Evolutionary conservation across 2,888 invertebrate genomes (phyloP).

Genomic region (Bruchidius siliquastri): DNA sequence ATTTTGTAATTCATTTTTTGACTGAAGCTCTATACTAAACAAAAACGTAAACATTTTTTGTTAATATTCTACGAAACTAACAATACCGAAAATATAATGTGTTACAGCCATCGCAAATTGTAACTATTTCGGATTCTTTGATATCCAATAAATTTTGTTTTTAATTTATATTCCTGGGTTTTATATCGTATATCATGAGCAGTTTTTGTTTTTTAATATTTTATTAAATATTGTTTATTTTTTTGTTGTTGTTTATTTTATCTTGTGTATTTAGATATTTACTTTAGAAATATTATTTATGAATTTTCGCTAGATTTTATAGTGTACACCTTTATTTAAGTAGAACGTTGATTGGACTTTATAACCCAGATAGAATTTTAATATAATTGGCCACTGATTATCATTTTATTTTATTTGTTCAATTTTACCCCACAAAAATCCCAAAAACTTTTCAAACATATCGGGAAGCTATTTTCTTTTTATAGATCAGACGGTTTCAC

Average conservation of each 20-base stretch:
- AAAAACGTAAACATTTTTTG: not conserved
- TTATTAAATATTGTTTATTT: slow-evolving; percentile 10
- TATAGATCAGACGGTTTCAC: not conserved
- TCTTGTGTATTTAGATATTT: not conserved
- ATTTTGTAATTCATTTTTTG: not conserved
- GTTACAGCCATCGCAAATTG: not conserved
- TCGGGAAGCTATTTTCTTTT: not conserved
- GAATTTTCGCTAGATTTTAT: not conserved
- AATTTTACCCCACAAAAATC: not conserved
- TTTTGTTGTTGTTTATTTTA: not conserved
- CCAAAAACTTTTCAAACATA: not conserved
- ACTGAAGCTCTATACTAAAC: too few relatives aligned
- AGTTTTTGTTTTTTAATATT: slow-evolving; percentile 16
- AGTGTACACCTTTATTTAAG: not conserved
- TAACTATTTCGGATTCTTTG: not conserved
- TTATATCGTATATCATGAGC: slow-evolving; percentile 9
- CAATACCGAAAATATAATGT: not conserved
- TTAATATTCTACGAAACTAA: not conserved
- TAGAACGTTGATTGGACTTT: not conserved
- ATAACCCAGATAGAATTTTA: not conserved
- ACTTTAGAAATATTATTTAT: not conserved
- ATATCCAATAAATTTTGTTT: slow-evolving; percentile 8
- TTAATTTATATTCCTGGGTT: slow-evolving; percentile 11
- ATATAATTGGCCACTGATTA: not conserved
- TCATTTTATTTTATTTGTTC: not conserved